Percentiles rank a stretch among this genome's conserved stretches.
phyloP scores from a whole-genome alignment of 2,113 vertebrate species.

The Synodontis membranacea region DNA sequence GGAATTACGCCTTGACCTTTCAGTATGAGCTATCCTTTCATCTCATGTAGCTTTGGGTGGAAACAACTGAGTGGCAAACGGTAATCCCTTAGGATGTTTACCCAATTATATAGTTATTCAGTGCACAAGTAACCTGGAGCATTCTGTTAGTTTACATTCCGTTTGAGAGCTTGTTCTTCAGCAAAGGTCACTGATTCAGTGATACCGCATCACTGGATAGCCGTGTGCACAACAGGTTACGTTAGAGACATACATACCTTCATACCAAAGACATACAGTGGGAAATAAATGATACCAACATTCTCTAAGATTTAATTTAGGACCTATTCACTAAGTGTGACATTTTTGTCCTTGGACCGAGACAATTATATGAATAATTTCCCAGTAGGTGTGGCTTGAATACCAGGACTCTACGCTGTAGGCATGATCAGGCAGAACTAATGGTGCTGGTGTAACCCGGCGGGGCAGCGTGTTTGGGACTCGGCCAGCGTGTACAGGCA shows the following conservation, averaged over 20 bases:
- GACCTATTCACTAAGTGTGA: neutral
- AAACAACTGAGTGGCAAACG: neutral
- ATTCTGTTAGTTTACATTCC: neutral
- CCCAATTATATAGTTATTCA: neutral
- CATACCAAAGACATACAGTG: neutral
- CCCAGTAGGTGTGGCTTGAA: neutral
- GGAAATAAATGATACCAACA: neutral
- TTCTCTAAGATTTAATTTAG: neutral
- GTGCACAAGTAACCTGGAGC: neutral
- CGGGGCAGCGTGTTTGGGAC: constrained; percentile 7
- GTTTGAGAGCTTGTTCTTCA: neutral
- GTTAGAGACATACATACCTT: neutral
- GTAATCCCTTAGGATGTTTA: too few relatives aligned
- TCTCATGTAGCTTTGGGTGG: neutral
- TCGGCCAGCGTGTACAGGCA: constrained; percentile 22
- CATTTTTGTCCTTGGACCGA: neutral
- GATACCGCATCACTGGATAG: neutral
- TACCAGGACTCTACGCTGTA: neutral
- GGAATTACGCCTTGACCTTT: neutral
- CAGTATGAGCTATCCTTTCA: neutral
- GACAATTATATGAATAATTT: neutral
- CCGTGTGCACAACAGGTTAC: neutral
- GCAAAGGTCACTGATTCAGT: neutral
- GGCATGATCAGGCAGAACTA: constrained; percentile 21
- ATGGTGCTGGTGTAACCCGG: constrained; percentile 30